Conservation (phyloP, 2,113 vertebrate species). For the Hippocampus abdominalis region DNA sequence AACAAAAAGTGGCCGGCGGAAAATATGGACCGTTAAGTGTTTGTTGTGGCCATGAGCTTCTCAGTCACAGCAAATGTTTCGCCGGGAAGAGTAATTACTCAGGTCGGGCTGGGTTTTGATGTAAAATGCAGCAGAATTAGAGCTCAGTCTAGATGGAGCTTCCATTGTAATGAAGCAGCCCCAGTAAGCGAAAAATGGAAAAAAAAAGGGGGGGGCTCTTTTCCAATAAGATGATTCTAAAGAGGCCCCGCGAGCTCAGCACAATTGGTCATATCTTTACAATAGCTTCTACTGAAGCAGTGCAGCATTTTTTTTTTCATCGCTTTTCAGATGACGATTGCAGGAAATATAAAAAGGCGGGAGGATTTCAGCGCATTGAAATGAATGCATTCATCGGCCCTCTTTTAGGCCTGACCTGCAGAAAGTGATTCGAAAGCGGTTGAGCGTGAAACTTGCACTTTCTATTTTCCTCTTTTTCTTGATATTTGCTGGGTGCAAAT, state of each 20-base stretch:
- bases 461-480: conserved; percentile 12
- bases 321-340: conserved; percentile 32
- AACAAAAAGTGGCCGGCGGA: conserved; percentile 12
- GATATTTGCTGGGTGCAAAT: background rate
- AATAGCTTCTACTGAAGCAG: conserved; percentile 10
- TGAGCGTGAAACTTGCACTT: conserved; percentile 11
- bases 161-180: conserved; percentile 34
- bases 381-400: conserved; percentile 9
- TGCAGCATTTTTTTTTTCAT: conserved; percentile 12
- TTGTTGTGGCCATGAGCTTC: conserved; percentile 58
- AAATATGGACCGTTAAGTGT: conserved; percentile 46
- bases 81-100: conserved; percentile 54
- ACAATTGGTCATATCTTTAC: conserved; percentile 18
- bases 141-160: conserved; percentile 27
- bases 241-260: background rate
- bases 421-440: conserved; percentile 5
- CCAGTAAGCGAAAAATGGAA: background rate
- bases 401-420: conserved; percentile 6
- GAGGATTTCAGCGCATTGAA: conserved; percentile 32
- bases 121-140: conserved; percentile 52
- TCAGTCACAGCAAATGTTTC: conserved; percentile 47
- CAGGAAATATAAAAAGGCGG: conserved; percentile 8
- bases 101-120: conserved; percentile 55
- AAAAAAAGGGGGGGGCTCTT: background rate
- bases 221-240: conserved; percentile 24